Base-by-base conservation (phyloP, 1,140 invertebrate genomes). In the Chrysopa pallens region DNA sequence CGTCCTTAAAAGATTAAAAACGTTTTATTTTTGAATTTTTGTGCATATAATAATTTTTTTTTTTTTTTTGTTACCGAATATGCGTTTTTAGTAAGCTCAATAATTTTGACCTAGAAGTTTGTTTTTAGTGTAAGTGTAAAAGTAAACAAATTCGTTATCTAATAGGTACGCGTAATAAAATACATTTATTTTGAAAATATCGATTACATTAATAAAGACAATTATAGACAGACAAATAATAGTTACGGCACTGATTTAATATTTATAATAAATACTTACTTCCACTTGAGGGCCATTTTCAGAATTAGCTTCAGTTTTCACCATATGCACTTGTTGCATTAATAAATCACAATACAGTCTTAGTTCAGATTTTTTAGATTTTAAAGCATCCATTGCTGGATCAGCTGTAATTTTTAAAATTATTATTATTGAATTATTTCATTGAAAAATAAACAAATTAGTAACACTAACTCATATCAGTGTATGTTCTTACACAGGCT, bases 321-420 rank as follows among this genome's bases (percentile, higher is more conserved):
- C 68, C 28, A 73, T 73, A 67, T 85, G 80, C 8, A 85, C 79
- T 63, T 85, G 82, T 60, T 86, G 82, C 79, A 85, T 85, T 42
- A 87, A 61, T 12, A 86, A 62, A 62, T 85, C 82, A 69, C 81
- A 84, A 56, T 85, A 86, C 11, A 85, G 60, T 46, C 80, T 62
- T 36, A 87, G 60, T 61, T 87, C 82, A 36, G 80, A 83, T 53
- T 81, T 81, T 57, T 85, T 87, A 29, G 74, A 66, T 58, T 72
- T 76, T n/a, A 80, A 50, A 33, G 62, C 53, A 56, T 78, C 68
- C 12, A 62, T 61, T 52, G 56, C 66, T 38, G 51, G 46, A 14
- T 58, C 55, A 43, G 37, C 52, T 55, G 37, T 27, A 53, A 53
- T 8, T 23, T 17, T 9, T 39, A n/a, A 43, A 38, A 38, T 17